phyloP scores from a whole-genome alignment of 1,140 invertebrate species.

The Drosophila malerkotliana region DNA sequence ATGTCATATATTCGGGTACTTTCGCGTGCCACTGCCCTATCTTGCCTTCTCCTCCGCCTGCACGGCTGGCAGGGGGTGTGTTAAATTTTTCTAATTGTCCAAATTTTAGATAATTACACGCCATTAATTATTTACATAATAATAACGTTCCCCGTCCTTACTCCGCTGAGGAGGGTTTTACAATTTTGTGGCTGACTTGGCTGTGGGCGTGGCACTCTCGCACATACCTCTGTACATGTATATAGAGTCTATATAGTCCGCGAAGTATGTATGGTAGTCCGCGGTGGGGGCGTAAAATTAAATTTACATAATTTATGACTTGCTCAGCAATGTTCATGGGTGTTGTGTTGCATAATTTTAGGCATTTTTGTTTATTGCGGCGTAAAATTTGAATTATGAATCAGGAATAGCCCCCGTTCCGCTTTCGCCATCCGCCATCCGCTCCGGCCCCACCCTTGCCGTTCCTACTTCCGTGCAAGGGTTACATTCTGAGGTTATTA shows the following conservation, averaged over 20 bases:
- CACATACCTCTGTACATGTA: slow-evolving; percentile 35
- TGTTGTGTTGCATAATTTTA: slow-evolving; percentile 79
- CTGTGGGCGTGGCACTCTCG: slow-evolving; percentile 27
- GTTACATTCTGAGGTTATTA: slow-evolving; percentile 79
- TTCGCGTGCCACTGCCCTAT: not conserved
- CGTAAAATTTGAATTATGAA: slow-evolving; percentile 82
- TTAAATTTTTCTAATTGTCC: slow-evolving; percentile 82
- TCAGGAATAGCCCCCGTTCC: slow-evolving; percentile 48
- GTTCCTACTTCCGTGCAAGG: slow-evolving; percentile 64
- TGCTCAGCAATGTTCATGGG: slow-evolving; percentile 78
- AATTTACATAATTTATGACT: slow-evolving; percentile 83
- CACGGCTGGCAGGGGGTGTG: slow-evolving; percentile 19
- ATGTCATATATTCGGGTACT: slow-evolving; percentile 73
- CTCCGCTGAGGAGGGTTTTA: slow-evolving; percentile 33
- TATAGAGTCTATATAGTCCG: slow-evolving; percentile 29
- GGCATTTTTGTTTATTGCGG: slow-evolving; percentile 81
- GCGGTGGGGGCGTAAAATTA: slow-evolving; percentile 69
- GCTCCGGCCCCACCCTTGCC: not conserved
- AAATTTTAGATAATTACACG: slow-evolving; percentile 82
- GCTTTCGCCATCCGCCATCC: not conserved
- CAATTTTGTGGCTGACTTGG: slow-evolving; percentile 73
- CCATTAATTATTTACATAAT: slow-evolving; percentile 82
- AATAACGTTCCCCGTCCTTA: slow-evolving; percentile 44
- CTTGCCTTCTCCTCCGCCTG: too few species aligned
- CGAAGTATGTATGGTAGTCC: slow-evolving; percentile 13